Conservation (phyloP, 1,140 invertebrate species). For the Schmidtea mediterranea region DNA sequence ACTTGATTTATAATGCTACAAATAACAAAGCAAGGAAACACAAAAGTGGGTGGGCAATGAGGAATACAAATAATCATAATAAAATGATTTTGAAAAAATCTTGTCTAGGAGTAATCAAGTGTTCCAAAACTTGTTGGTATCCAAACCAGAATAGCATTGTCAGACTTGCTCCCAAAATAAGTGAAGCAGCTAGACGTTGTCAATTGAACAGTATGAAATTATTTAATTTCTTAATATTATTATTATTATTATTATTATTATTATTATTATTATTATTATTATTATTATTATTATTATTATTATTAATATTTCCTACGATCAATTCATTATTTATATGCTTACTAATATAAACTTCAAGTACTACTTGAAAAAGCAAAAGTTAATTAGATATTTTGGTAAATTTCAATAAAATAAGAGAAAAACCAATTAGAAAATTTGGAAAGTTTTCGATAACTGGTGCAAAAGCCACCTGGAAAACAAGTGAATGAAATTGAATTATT, state of each 20-base stretch:
- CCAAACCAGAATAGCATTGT: slow-evolving; percentile 45
- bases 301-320: not conserved
- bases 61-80: slow-evolving; percentile 95
- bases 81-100: slow-evolving; percentile 87
- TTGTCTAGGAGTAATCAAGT: slow-evolving; percentile 72
- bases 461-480: too few relatives aligned
- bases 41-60: slow-evolving; percentile 84
- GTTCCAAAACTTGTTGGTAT: slow-evolving; percentile 63
- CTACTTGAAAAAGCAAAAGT: too few relatives aligned
- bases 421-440: too few relatives aligned
- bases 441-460: too few relatives aligned
- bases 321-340: not conserved
- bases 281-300: not conserved
- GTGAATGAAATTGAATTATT: too few relatives aligned
- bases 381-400: too few relatives aligned
- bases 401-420: too few relatives aligned
- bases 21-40: slow-evolving; percentile 70
- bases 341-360: not conserved
- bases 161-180: too few relatives aligned
- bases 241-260: too few relatives aligned
- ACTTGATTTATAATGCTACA: slow-evolving; percentile 47
- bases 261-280: not conserved
- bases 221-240: too few relatives aligned
- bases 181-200: too few relatives aligned
- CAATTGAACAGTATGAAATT: too few relatives aligned